Evolutionary conservation across 2,888 invertebrate genomes (phyloP).

Genomic region (Anthophora plumipes): DNA sequence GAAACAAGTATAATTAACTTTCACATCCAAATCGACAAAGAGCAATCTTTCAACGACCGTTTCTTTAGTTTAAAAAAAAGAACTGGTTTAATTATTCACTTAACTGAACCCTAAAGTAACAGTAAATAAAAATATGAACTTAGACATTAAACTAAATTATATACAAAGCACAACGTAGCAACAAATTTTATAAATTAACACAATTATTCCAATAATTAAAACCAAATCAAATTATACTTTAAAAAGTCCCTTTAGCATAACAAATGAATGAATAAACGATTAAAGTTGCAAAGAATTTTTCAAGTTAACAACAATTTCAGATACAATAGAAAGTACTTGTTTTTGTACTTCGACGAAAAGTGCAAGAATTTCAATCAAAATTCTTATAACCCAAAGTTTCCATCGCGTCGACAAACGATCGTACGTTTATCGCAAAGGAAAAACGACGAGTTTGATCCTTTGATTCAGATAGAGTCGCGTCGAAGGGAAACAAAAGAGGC

Average conservation of each 20-base stretch:
- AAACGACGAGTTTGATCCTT: constrained; percentile 21
- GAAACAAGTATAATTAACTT: too few relatives aligned
- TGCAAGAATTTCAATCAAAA: neutral
- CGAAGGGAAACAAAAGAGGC: constrained; percentile 40
- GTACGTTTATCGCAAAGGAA: neutral
- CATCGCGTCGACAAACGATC: neutral
- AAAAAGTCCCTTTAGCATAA: neutral
- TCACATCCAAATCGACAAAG: too few relatives aligned
- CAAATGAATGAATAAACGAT: neutral
- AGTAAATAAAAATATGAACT: too few relatives aligned
- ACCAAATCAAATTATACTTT: too few relatives aligned
- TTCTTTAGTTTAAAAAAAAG: too few relatives aligned
- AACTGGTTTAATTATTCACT: too few relatives aligned
- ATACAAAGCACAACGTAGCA: too few relatives aligned
- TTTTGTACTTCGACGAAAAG: neutral
- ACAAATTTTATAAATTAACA: too few relatives aligned
- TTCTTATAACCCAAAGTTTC: neutral
- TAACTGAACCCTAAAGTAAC: too few relatives aligned
- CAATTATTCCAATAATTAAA: too few relatives aligned
- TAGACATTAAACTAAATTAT: too few relatives aligned
- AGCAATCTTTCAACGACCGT: too few relatives aligned
- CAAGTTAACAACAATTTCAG: neutral
- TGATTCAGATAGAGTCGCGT: constrained; percentile 10
- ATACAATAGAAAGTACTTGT: neutral
- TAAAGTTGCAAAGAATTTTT: neutral